Evolutionary conservation across 2,113 vertebrate genomes (phyloP).

Genomic region (human): GRCh38 chr5:116675501-116676000

Average conservation of each 20-base stretch:
- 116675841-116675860: not conserved
- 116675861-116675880: not conserved
- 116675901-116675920: not conserved
- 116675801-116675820: not conserved
- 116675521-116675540: constrained; percentile 69
- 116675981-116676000: not conserved
- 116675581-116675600: constrained; percentile 53
- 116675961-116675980: not conserved
- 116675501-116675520: constrained; percentile 75
- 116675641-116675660: not conserved
- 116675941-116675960: not conserved
- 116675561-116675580: constrained; percentile 49
- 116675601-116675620: not conserved
- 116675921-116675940: not conserved
- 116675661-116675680: not conserved
- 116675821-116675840: not conserved
- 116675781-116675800: not conserved
- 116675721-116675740: constrained; percentile 55
- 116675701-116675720: not conserved
- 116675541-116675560: constrained; percentile 44
- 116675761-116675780: not conserved
- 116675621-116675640: not conserved
- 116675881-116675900: not conserved
- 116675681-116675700: not conserved
- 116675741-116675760: not conserved